Base-by-base conservation (phyloP, 2,113 vertebrate species). In the Phaethon lepturus region DNA sequence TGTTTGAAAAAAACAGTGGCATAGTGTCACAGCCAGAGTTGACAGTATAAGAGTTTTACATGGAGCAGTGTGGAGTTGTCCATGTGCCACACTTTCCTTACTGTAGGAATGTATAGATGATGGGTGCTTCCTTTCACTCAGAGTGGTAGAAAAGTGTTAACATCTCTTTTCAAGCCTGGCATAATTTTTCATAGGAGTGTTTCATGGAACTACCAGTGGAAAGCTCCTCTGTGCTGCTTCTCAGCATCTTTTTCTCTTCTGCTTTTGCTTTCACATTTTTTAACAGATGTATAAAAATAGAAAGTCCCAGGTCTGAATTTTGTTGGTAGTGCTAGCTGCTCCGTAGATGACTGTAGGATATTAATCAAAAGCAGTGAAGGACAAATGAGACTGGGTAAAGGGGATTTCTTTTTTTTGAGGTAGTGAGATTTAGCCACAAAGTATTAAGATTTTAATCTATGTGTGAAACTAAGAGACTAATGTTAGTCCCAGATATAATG, bases 391-490 rank as follows among this genome's bases (percentile, higher is more conserved):
- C 52, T 31, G 26, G 49, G 64, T 72, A 75, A 89, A 50, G 73
- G 23, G 18, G 6, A 56, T 47, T 89, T 92, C 42, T 29, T 44
- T 73, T 47, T 66, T 79, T 45, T 71, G 19, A 85, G 44, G 35
- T 25, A 42, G 31, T 45, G 76, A 91, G 58, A 79, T 68, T 83
- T 92, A 89, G 31, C 79, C 53, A 74, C 33, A 25, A 81, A 87
- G 47, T 85, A 78, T 53, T 92, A 93, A 95, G 64, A 93, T 93
- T 92, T 78, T 95, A 95, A 97, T 96, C 92, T 96, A 96, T 92
- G 91, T 97, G 93, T 97, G 94, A 97, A 97, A 94, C 53, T 95
- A 49, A 38, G n/a, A 91, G 42, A 89, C 38, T 95, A 93, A 89
- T 75, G 88, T 44, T 95, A 92, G 72, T 87, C 62, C 68, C 29